A percentile compares a stretch with the other conserved stretches of the same genome.
Evolutionary conservation across 2,888 invertebrate species (phyloP).

Genomic region (Patella caerulea): DNA sequence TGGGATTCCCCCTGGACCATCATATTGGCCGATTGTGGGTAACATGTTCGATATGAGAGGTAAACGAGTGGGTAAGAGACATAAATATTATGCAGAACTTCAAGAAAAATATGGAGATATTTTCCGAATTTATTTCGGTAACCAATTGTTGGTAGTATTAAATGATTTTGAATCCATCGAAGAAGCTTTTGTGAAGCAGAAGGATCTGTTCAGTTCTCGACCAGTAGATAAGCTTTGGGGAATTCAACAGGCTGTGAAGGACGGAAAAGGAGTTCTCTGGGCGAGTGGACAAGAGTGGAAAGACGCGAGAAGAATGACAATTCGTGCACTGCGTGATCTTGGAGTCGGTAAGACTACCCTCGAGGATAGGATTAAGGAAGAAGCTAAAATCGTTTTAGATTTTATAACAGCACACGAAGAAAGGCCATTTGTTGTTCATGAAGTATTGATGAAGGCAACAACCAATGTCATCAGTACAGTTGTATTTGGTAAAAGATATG

Average conservation of each 20-base stretch:
- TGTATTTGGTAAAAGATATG: conserved; percentile 17
- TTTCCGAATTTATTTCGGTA: conserved; percentile 40
- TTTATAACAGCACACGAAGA: neutral
- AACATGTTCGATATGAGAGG: neutral
- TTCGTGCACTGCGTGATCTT: conserved; percentile 8
- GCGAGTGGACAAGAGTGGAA: conserved; percentile 36
- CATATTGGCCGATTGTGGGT: conserved; percentile 4
- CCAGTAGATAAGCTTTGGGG: conserved; percentile 35
- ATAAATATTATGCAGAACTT: conserved; percentile 34
- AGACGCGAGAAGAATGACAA: conserved; percentile 29
- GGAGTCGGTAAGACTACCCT: conserved; percentile 15
- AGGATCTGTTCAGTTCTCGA: conserved; percentile 39
- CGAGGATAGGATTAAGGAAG: conserved; percentile 14
- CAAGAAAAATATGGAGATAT: conserved; percentile 41
- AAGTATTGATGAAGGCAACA: neutral
- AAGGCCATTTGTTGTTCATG: neutral
- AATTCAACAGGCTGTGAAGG: conserved; percentile 36
- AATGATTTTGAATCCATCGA: conserved; percentile 35
- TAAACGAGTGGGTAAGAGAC: conserved; percentile 23
- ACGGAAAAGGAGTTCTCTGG: conserved; percentile 32
- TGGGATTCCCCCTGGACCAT: conserved; percentile 14
- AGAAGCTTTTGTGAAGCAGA: conserved; percentile 38
- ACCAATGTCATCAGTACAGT: conserved; percentile 9
- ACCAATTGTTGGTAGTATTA: conserved; percentile 35
- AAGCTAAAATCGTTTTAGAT: neutral